phyloP scores from a whole-genome alignment of 2,113 vertebrate genomes.

The Amia ocellicauda region DNA sequence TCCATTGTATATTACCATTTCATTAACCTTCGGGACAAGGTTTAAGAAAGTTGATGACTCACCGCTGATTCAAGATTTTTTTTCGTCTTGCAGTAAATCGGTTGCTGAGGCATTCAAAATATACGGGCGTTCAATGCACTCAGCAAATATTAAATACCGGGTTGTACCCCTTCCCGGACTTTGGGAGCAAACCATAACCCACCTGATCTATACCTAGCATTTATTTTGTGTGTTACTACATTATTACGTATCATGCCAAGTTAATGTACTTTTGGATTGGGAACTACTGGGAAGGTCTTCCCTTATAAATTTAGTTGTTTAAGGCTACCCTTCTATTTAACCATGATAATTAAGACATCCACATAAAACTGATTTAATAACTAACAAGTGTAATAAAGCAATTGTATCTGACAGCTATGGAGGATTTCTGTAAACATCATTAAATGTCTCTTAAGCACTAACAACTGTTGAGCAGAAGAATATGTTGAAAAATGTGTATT shows the following conservation, averaged over 20 bases:
- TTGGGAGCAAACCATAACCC: too few species aligned
- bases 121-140: neutral
- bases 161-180: too few species aligned
- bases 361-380: neutral
- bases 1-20: constrained; percentile 1
- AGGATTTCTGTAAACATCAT: neutral
- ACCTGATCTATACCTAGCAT: too few species aligned
- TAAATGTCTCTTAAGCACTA: neutral
- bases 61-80: constrained; percentile 3
- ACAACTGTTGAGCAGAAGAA: too few species aligned
- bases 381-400: neutral
- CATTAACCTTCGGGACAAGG: constrained; percentile 7
- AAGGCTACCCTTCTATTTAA: too few species aligned
- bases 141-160: too few species aligned
- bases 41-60: constrained; percentile 10
- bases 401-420: neutral
- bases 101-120: neutral
- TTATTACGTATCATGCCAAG: too few species aligned
- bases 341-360: neutral
- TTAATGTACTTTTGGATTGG: too few species aligned
- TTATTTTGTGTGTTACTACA: too few species aligned
- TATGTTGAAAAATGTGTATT: too few species aligned
- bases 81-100: constrained; percentile 7
- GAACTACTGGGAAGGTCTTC: too few species aligned
- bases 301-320: too few species aligned